These are phyloP conservation scores for Andrena cerasifolii DNA, from an alignment of 1,140 invertebrate species.

Conservation along the genomic window DNA sequence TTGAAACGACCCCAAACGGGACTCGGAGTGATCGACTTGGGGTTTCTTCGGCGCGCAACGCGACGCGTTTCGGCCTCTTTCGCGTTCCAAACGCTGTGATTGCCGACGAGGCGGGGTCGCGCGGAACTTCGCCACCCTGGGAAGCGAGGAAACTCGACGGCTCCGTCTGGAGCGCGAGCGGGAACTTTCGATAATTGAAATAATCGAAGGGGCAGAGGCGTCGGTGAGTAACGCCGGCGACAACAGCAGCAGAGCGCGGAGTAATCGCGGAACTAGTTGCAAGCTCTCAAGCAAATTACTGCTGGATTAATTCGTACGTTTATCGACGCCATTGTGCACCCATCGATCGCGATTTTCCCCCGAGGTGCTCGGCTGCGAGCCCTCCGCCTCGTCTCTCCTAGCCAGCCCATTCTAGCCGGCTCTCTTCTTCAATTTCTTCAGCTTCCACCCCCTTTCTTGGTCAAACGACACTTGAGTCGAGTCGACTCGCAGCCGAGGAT, in stretches of 20 bases:
- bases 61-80: too few relatives aligned
- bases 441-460: slow-evolving; percentile 57
- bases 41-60: too few relatives aligned
- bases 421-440: slow-evolving; percentile 51
- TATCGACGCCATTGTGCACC: slow-evolving; percentile 59
- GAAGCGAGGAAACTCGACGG: background rate
- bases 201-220: slow-evolving; percentile 14
- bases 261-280: slow-evolving; percentile 19
- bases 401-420: background rate
- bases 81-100: too few relatives aligned
- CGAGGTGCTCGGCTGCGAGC: slow-evolving; percentile 50
- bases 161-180: background rate
- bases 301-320: slow-evolving; percentile 65
- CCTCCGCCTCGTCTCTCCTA: slow-evolving; percentile 1
- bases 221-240: background rate
- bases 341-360: slow-evolving; percentile 70
- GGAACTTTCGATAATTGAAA: slow-evolving; percentile 19
- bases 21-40: too few relatives aligned
- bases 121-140: background rate
- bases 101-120: background rate
- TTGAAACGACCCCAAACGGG: too few relatives aligned
- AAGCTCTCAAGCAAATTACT: slow-evolving; percentile 25
- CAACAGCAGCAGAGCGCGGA: background rate
- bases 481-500: slow-evolving; percentile 56
- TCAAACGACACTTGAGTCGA: slow-evolving; percentile 68